A percentile compares a stretch with the other conserved stretches of the same genome.
Evolutionary conservation across 2,888 invertebrate genomes (phyloP).

Genomic region (Merodon equestris): DNA sequence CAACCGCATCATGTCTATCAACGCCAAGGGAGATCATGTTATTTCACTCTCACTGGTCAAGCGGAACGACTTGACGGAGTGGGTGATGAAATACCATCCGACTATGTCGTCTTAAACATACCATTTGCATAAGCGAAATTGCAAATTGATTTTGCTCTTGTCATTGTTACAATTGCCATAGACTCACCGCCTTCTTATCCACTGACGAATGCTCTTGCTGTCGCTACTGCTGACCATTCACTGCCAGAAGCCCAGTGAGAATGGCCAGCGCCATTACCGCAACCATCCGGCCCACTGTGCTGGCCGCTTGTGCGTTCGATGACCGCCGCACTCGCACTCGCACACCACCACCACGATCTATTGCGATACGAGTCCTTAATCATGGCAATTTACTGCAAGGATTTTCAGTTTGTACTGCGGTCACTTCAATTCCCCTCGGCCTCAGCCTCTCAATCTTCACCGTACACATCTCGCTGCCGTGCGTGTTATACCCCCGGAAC

Average conservation of each 20-base stretch:
- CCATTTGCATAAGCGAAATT: conserved; percentile 33
- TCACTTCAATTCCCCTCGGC: conserved; percentile 39
- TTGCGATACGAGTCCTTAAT: conserved; percentile 62
- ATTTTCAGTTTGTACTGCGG: conserved; percentile 65
- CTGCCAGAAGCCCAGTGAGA: conserved; percentile 29
- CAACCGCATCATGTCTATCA: too few species aligned
- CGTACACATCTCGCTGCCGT: conserved; percentile 23
- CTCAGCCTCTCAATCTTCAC: conserved; percentile 42
- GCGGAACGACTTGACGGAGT: too few species aligned
- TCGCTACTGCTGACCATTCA: conserved; percentile 52
- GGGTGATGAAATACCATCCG: too few species aligned
- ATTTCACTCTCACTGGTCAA: too few species aligned
- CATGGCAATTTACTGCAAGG: conserved; percentile 65
- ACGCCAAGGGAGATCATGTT: too few species aligned
- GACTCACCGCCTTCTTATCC: not conserved
- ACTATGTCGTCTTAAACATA: conserved; percentile 27
- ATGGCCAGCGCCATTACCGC: conserved; percentile 13
- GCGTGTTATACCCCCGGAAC: too few species aligned
- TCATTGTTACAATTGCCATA: conserved; percentile 4
- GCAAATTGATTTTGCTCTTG: conserved; percentile 52
- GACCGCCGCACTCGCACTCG: conserved; percentile 15
- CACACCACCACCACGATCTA: conserved; percentile 1
- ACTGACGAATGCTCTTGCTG: not conserved
- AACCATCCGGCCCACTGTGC: conserved; percentile 1
- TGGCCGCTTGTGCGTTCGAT: conserved; percentile 24